phyloP scores from a whole-genome alignment of 2,888 invertebrate species.

The Brachynemurus nebulosus region DNA sequence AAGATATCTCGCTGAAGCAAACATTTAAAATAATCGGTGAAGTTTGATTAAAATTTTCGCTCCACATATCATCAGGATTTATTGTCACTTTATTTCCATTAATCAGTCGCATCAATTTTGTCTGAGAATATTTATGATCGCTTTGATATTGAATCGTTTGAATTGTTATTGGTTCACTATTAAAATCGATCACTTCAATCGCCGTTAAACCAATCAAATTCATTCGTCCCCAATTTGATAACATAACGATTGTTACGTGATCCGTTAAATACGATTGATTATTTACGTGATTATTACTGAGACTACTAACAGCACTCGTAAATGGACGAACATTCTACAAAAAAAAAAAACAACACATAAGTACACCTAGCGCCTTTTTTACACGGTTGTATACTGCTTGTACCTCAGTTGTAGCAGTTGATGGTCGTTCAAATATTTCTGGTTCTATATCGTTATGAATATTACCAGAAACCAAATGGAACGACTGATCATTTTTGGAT shows the following conservation, averaged over 20 bases:
- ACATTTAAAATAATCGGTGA: slow-evolving; percentile 23
- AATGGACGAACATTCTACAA: slow-evolving; percentile 3
- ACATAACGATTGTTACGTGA: slow-evolving; percentile 37
- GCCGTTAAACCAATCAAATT: slow-evolving; percentile 46
- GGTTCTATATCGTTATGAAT: slow-evolving; percentile 33
- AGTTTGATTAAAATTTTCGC: slow-evolving; percentile 28
- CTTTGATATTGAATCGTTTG: slow-evolving; percentile 24
- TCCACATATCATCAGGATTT: slow-evolving; percentile 54
- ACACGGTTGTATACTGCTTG: too few relatives aligned
- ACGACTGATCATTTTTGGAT: slow-evolving; percentile 36
- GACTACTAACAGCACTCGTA: not conserved
- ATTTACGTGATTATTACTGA: not conserved
- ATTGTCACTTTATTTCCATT: slow-evolving; percentile 56
- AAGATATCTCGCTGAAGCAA: slow-evolving; percentile 24
- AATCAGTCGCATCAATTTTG: slow-evolving; percentile 41
- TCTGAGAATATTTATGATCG: slow-evolving; percentile 23
- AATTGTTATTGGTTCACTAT: slow-evolving; percentile 23
- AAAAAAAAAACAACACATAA: too few relatives aligned
- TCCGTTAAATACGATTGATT: slow-evolving; percentile 24
- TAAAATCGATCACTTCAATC: slow-evolving; percentile 33
- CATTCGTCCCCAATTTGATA: slow-evolving; percentile 50
- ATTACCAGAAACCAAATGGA: slow-evolving; percentile 22
- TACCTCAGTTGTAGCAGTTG: slow-evolving; percentile 39
- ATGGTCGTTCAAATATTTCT: slow-evolving; percentile 41
- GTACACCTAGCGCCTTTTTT: too few relatives aligned